phyloP scores from a whole-genome alignment of 1,140 invertebrate genomes.

The Calosoma granatense region DNA sequence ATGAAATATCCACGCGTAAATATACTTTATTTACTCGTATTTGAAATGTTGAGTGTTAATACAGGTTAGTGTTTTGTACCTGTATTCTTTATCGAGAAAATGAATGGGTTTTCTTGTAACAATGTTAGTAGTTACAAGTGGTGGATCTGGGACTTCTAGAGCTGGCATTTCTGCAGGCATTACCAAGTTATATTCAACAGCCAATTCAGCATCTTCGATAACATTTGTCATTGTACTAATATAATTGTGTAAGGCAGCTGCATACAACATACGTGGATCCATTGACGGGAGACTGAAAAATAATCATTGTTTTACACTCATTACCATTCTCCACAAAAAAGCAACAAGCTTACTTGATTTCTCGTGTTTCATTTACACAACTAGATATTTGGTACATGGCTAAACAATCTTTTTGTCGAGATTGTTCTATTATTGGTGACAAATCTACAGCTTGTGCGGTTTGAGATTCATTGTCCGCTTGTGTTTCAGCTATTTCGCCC shows the following conservation, averaged over 20 bases:
- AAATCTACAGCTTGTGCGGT: neutral
- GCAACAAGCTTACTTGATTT: neutral
- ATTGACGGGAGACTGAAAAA: neutral
- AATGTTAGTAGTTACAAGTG: neutral
- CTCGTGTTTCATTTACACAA: neutral
- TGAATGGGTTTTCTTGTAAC: neutral
- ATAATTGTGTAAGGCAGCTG: neutral
- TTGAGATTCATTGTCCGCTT: neutral
- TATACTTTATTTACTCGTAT: no score
- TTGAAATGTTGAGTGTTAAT: no score
- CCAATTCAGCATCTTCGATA: neutral
- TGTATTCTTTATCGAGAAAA: slow-evolving; percentile 3
- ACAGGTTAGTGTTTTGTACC: no score
- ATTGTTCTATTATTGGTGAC: neutral
- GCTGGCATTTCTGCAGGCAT: neutral
- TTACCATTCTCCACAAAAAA: no score
- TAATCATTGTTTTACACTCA: no score
- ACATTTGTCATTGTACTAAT: neutral
- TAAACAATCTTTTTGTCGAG: slow-evolving; percentile 8
- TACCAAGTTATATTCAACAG: neutral
- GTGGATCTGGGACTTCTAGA: neutral
- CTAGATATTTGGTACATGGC: neutral
- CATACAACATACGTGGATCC: neutral
- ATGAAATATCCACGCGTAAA: no score
- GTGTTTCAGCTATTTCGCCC: neutral